Evolutionary conservation across 2,113 vertebrate genomes (phyloP), one percentile per base, ranked within the genome.

Genomic region (Hippocampus zosterae): DNA sequence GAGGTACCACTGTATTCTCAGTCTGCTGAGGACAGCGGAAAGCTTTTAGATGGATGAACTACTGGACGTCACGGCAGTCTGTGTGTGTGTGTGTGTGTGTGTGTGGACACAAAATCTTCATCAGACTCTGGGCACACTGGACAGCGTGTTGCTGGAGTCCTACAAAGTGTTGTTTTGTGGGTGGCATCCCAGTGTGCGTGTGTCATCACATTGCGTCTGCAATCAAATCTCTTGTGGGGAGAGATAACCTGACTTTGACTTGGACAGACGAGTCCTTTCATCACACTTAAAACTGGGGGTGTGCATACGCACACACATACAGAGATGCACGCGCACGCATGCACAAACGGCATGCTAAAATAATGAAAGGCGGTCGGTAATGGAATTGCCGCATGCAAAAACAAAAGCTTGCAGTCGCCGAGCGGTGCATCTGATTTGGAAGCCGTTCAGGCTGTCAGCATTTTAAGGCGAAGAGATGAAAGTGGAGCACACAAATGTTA

Each of bases 381-480:
- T 91, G 90, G 83, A 91, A 92, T 88, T 90, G 89, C 88, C 86
- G 83, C 86, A 90, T 85, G 87, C 84, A 85, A 88, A 90, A 87
- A 88, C 85, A 83, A 84, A 85, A 82, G 86, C 86, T 81, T 81
- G 87, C 71, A 67, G 75, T 72, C 33, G 72, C 77, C 75, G 80
- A 84, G 76, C 59, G 41, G 70, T 86, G 83, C 80, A 85, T 85
- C 77, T 87, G 84, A 87, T 82, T 86, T 90, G 84, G 79, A 81
- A 81, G 83, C 82, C 42, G 80, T 87, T 84, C 84, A 84, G 79
- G 83, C 77, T 76, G 83, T 90, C 88, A 89, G 89, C 88, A 80
- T 83, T 89, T 89, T 71, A 76, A 64, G 70, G 67, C 0, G 44
- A 53, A 75, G 72, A 37, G 79, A 83, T 79, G 76, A 86, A 83